Evolutionary conservation across 2,888 invertebrate genomes (phyloP).

Genomic region (Hedychridium roseum): DNA sequence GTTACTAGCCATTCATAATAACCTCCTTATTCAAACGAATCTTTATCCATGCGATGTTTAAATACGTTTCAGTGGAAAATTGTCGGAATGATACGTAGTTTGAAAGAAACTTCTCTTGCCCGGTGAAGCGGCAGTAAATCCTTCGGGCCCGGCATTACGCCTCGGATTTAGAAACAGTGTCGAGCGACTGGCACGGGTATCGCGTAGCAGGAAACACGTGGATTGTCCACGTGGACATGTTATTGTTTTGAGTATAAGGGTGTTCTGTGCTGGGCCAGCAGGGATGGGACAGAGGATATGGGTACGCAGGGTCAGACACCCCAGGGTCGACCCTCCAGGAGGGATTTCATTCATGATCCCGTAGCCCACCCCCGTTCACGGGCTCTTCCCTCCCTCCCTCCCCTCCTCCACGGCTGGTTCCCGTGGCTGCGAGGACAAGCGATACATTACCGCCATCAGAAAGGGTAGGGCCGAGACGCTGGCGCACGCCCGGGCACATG

Average conservation of each 20-base stretch:
- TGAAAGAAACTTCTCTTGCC: too few relatives aligned
- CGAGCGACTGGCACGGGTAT: too few relatives aligned
- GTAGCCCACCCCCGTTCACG: slow-evolving; percentile 40
- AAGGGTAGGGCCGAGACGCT: slow-evolving; percentile 52
- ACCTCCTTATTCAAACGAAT: too few relatives aligned
- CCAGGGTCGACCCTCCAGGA: slow-evolving; percentile 57
- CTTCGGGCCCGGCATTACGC: too few relatives aligned
- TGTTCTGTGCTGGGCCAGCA: slow-evolving; percentile 46
- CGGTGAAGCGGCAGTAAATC: too few relatives aligned
- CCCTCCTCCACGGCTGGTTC: slow-evolving; percentile 41
- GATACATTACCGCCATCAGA: slow-evolving; percentile 53
- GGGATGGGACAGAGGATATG: slow-evolving; percentile 38
- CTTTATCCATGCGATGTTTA: too few relatives aligned
- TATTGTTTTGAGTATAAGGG: slow-evolving; percentile 56
- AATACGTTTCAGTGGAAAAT: too few relatives aligned
- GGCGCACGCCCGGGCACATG: slow-evolving; percentile 42
- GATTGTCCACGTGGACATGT: slow-evolving; percentile 55
- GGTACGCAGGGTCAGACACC: slow-evolving; percentile 60
- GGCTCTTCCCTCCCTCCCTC: slow-evolving; percentile 20
- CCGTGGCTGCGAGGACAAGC: slow-evolving; percentile 50
- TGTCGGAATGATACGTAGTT: too few relatives aligned
- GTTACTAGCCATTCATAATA: too few relatives aligned
- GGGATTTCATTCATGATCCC: slow-evolving; percentile 62
- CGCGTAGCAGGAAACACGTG: slow-evolving; percentile 39
- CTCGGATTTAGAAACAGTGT: too few relatives aligned